Percentiles rank a stretch among this genome's conserved stretches.
Evolutionary conservation across 2,113 vertebrate species (phyloP).

Genomic region (Leucopternis melanops): DNA sequence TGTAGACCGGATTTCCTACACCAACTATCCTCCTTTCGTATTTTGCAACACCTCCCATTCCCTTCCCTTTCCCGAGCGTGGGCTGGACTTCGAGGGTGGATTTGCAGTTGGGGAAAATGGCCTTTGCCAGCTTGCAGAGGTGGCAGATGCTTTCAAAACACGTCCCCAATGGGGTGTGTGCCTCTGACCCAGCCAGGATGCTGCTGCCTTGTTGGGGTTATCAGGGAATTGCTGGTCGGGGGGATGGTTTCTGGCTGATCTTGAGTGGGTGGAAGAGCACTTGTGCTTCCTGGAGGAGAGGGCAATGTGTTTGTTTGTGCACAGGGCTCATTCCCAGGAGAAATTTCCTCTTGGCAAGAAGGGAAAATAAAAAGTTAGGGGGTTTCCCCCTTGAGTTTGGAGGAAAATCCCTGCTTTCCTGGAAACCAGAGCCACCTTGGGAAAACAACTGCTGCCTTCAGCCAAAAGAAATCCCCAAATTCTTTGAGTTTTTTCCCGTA

Average conservation of each 20-base stretch:
- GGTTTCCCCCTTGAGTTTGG: neutral
- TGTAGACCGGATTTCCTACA: neutral
- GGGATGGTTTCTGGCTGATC: neutral
- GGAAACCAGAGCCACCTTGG: neutral
- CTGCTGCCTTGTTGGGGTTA: neutral
- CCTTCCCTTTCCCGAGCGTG: neutral
- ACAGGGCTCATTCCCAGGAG: neutral
- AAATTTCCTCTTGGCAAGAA: neutral
- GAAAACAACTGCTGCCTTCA: neutral
- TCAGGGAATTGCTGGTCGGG: neutral
- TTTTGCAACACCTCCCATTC: neutral
- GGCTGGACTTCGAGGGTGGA: neutral
- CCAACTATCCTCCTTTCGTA: neutral
- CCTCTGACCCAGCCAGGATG: neutral
- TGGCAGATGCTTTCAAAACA: neutral
- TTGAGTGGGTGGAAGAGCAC: neutral
- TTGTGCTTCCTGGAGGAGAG: neutral
- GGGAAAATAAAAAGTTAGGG: neutral
- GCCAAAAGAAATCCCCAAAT: neutral
- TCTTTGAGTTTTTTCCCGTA: neutral
- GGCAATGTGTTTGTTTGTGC: neutral
- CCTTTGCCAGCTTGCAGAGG: neutral
- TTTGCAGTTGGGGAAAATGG: neutral
- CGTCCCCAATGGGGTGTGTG: accelerated
- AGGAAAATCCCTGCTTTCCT: neutral